Conservation (phyloP, 2,888 invertebrate genomes). For the Scaptomyza tumidula region DNA sequence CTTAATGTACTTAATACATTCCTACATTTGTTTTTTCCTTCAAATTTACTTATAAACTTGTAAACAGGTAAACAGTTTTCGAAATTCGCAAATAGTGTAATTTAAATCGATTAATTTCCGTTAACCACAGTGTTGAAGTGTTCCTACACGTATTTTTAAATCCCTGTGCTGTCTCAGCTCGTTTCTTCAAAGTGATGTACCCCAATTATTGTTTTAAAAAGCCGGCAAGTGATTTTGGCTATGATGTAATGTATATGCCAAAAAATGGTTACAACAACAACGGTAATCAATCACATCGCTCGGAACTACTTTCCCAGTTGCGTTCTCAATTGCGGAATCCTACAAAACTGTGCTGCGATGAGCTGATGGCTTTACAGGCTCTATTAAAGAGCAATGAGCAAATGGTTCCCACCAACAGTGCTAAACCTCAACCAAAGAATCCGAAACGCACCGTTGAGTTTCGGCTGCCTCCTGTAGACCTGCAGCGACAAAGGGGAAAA, state of each 20-base stretch:
- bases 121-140: slow-evolving; percentile 14
- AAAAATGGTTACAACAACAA: slow-evolving; percentile 6
- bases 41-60: neutral
- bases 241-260: slow-evolving; percentile 41
- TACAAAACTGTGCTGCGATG: slow-evolving; percentile 8
- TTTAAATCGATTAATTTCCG: neutral
- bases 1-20: too few relatives aligned
- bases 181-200: slow-evolving; percentile 48
- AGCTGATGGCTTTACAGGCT: neutral
- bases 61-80: neutral
- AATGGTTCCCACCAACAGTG: neutral
- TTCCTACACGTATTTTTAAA: slow-evolving; percentile 10
- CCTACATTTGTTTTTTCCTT: neutral
- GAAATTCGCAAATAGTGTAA: slow-evolving; percentile 9
- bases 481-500: slow-evolving; percentile 1
- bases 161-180: slow-evolving; percentile 12
- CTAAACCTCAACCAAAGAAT: slow-evolving; percentile 10
- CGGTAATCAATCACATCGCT: neutral
- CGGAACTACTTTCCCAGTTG: neutral
- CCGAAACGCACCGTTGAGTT: slow-evolving; percentile 34
- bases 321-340: neutral
- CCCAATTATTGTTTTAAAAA: slow-evolving; percentile 71
- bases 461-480: slow-evolving; percentile 19
- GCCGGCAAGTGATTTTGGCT: slow-evolving; percentile 37
- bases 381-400: slow-evolving; percentile 15